These are phyloP conservation scores for Podargus strigoides DNA, from an alignment of 2,797 vertebrate genomes.

Conservation along the genomic window DNA sequence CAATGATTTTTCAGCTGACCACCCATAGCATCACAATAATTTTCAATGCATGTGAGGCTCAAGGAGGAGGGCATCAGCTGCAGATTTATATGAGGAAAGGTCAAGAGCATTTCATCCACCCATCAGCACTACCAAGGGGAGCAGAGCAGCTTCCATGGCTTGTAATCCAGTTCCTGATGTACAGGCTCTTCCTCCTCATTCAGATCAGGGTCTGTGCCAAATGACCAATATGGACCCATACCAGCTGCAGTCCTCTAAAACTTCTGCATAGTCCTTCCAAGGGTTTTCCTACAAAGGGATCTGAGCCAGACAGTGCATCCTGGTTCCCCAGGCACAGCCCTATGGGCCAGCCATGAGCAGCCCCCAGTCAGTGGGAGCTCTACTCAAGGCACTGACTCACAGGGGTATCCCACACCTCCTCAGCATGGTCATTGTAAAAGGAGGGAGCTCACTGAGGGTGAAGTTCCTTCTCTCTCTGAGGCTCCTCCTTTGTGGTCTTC, in stretches of 20 bases:
- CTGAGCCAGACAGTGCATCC: not conserved
- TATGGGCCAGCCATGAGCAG: too few species aligned
- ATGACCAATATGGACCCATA: not conserved
- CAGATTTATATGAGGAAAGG: not conserved
- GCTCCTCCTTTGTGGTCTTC: too few species aligned
- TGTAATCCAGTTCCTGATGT: not conserved
- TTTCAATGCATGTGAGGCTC: not conserved
- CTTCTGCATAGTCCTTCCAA: not conserved
- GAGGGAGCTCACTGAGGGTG: too few species aligned
- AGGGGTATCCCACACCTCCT: too few species aligned
- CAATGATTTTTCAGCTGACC: not conserved
- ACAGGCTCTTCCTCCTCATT: not conserved
- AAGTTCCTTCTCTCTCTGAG: too few species aligned
- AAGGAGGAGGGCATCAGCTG: not conserved
- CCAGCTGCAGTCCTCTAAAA: not conserved
- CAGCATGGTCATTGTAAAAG: too few species aligned
- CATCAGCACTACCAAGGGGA: not conserved
- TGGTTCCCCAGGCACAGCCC: too few species aligned
- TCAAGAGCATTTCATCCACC: not conserved
- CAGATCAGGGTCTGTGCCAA: not conserved
- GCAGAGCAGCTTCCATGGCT: not conserved
- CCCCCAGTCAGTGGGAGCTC: too few species aligned
- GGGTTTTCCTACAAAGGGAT: not conserved
- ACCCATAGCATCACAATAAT: not conserved
- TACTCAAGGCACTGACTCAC: too few species aligned